phyloP scores from a whole-genome alignment of 35 echinoderm and acorn worm genomes.

The Anneissia japonica region DNA sequence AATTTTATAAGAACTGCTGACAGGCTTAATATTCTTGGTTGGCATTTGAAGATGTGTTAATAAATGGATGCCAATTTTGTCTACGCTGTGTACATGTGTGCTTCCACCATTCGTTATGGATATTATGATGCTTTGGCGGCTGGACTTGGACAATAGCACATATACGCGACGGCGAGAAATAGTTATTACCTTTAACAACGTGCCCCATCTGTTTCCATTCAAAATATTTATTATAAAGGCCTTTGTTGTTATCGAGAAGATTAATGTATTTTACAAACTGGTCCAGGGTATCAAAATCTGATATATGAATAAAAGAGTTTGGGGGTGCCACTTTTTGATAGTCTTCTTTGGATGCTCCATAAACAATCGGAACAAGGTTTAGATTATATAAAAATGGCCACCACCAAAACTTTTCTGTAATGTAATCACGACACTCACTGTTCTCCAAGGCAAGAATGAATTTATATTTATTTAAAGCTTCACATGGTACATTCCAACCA shows the following conservation, averaged over 20 bases:
- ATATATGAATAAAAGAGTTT: conserved; percentile 33
- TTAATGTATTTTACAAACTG: conserved; percentile 18
- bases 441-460: conserved; percentile 43
- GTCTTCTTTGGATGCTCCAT: conserved; percentile 13
- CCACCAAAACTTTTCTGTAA: conserved; percentile 47
- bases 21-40: too few species aligned
- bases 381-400: background rate
- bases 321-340: conserved; percentile 28
- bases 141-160: background rate
- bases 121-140: background rate
- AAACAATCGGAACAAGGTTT: conserved; percentile 31
- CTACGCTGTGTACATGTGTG: too few species aligned
- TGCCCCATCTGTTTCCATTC: conserved; percentile 22
- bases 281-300: conserved; percentile 14
- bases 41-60: too few species aligned
- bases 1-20: too few species aligned
- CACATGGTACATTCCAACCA: background rate
- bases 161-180: background rate
- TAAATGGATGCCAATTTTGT: too few species aligned
- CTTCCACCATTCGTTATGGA: background rate
- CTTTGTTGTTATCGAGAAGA: conserved; percentile 1
- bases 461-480: conserved; percentile 8
- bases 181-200: background rate
- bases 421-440: conserved; percentile 31
- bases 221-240: conserved; percentile 40